Conservation (phyloP, 1,140 invertebrate species). For the Metopolophium dirhodum region DNA sequence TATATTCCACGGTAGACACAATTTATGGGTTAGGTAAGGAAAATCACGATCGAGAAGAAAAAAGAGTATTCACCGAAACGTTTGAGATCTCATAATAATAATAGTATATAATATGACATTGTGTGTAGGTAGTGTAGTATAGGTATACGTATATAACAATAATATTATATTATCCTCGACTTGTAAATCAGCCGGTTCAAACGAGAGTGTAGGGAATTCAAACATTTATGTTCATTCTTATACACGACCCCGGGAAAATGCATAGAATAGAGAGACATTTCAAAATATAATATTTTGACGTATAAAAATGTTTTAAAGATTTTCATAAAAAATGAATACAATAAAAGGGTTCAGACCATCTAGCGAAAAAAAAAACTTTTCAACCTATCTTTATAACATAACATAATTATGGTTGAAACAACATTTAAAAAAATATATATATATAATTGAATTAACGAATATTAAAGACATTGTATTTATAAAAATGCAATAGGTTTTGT, state of each 20-base stretch:
- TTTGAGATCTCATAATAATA: background rate
- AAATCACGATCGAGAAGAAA: background rate
- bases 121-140: background rate
- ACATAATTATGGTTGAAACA: background rate
- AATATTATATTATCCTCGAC: background rate
- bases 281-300: background rate
- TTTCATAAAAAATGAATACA: background rate
- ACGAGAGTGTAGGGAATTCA: background rate
- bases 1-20: background rate
- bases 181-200: background rate
- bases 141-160: background rate
- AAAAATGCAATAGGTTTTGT: background rate
- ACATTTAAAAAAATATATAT: background rate
- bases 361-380: background rate
- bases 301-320: background rate
- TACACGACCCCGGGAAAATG: background rate
- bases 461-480: background rate
- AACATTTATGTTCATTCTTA: constrained; percentile 6
- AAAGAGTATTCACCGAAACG: background rate
- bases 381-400: background rate
- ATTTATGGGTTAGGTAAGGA: background rate
- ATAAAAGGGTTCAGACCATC: background rate
- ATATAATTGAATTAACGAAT: background rate
- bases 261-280: background rate
- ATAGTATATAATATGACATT: background rate